Conservation (phyloP, 2,113 vertebrate species). For the Eclectus roratus region DNA sequence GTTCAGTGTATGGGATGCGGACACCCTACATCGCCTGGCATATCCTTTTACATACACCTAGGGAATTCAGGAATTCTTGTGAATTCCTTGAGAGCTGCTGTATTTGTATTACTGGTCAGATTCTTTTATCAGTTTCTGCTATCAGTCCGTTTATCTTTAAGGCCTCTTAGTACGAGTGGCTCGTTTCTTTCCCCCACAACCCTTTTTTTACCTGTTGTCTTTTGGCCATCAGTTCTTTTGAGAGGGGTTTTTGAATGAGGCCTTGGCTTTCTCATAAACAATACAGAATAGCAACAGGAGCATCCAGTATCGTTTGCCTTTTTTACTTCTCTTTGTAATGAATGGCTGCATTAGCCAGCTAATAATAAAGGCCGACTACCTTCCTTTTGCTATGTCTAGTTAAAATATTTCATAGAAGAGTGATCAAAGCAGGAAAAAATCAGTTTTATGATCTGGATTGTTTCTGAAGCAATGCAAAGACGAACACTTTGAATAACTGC, state of each 20-base stretch:
- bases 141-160: background rate
- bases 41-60: background rate
- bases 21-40: background rate
- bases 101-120: background rate
- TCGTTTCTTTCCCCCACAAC: background rate
- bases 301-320: background rate
- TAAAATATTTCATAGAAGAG: background rate
- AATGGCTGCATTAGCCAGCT: background rate
- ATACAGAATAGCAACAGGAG: background rate
- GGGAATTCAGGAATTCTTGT: conserved; percentile 20
- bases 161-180: background rate
- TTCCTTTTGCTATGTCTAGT: background rate
- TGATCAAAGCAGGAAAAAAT: background rate
- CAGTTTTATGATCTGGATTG: background rate
- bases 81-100: background rate
- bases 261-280: background rate
- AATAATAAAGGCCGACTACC: background rate
- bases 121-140: conserved; percentile 4
- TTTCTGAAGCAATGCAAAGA: background rate
- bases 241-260: background rate
- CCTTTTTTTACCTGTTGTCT: background rate
- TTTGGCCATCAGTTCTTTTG: background rate
- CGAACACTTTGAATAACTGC: background rate
- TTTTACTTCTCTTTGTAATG: background rate
- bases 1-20: background rate